Evolutionary conservation across 2,888 invertebrate genomes (phyloP), one percentile per base, ranked within the genome.

Genomic region (Calameuta idolon): DNA sequence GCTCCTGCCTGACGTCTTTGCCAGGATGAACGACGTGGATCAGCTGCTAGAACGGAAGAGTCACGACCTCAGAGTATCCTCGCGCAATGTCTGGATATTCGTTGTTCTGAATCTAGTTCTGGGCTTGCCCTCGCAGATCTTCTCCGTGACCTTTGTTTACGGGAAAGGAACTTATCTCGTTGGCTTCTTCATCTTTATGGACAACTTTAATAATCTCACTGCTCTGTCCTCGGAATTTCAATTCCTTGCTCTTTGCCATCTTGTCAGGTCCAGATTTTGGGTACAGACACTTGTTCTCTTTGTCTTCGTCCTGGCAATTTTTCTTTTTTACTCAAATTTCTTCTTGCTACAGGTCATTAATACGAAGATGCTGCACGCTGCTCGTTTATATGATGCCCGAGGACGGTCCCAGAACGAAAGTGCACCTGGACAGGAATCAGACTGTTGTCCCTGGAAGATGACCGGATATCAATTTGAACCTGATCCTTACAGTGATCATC

Each of bases 201-300:
- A 77, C 11, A 77, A 37, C 34, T 34, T 77, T 11, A 77, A 77
- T 69, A 77, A 77, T 34, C 69, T 77, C 11, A 77, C 77, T 30
- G n/a, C 77, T 40, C 37, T 77, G 37, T 30, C 33, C 30, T 74
- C 77, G 11, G 77, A 77, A 69, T 40, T 34, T 37, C 77, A 77
- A 77, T 77, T 77, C 34, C 15, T 77, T 31, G 77, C 77, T 35
- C 30, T 77, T n/a, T 77, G 77, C 34, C 69, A 69, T 34, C 31
- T 77, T 12, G 31, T 77, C 1, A 74, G 69, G 73, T 74, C 69
- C 11, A 74, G 77, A 74, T 77, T 77, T 37, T 37, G 69, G 31
- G 73, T 69, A 55, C 0, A 23, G 55, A 1, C 55, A 9, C 23
- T 55, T 55, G 0, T 55, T 5, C 23, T 55, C 23, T 23, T 55